Evolutionary conservation across 2,797 vertebrate species (phyloP), one percentile per base, ranked within the genome.

Genomic region (Clarias laeviceps): DNA sequence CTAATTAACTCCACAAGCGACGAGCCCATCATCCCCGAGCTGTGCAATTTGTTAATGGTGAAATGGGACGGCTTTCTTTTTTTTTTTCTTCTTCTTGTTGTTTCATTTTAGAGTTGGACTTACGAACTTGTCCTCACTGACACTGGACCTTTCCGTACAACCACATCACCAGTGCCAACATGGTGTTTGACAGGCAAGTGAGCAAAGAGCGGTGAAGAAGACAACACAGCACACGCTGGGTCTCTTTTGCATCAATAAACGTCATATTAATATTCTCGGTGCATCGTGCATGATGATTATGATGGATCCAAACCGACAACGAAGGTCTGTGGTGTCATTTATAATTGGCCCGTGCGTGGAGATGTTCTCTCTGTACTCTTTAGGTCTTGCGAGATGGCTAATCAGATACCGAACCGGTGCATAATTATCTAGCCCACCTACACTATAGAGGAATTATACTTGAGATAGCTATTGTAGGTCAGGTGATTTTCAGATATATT

Each of bases 241-340:
- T 88, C 88, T 89, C 86, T 76, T 89, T 82, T 88, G 84, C 89
- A 91, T 91, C 90, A 87, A 86, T 90, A 88, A 77, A 86, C 20
- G 88, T 88, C 88, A 83, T 86, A 91, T 93, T 92, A 86, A 89
- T 88, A 92, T 91, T 91, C 91, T 87, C 82, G 14, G 76, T 0
- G 74, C 84, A 34, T 80, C 62, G 66, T 56, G n/a, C 86, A 56
- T 32, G 81, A 72, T 91, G 91, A 90, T 91, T 88, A 89, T 89
- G 90, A 91, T 89, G 88, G 89, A 92, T 82, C 57, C 87, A 64
- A 78, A 90, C 90, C 82, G 88, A 90, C 88, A 88, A 83, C 83
- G 77, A 86, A 86, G 89, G 87, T 88, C 89, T 89, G 88, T 8
- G 34, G 81, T 88, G 86, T 82, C 84, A 70, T 90, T 88, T 88